Conservation (phyloP, 2,888 invertebrate genomes). For the Plagiodera versicolora region DNA sequence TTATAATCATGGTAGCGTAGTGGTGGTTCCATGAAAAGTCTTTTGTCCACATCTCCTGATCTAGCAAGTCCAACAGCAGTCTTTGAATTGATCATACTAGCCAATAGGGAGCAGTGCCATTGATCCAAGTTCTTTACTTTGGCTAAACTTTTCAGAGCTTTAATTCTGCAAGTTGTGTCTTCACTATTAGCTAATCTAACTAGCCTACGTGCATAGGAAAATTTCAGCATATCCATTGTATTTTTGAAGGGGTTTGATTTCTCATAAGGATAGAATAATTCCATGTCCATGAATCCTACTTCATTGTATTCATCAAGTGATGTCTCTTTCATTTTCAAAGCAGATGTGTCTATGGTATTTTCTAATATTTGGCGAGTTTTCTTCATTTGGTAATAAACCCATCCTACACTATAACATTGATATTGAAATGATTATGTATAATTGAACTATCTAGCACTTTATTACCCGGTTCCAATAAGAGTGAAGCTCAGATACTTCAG, state of each 20-base stretch:
- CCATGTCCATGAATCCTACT: constrained; percentile 37
- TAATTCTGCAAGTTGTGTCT: constrained; percentile 62
- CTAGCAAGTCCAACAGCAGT: constrained; percentile 80
- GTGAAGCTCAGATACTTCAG: constrained; percentile 34
- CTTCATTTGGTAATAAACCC: constrained; percentile 47
- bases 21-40: constrained; percentile 76
- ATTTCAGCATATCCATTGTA: constrained; percentile 45
- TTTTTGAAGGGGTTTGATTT: constrained; percentile 30
- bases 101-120: constrained; percentile 62
- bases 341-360: constrained; percentile 49
- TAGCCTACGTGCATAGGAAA: constrained; percentile 62
- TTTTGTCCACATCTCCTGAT: constrained; percentile 66
- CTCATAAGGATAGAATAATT: constrained; percentile 31
- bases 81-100: constrained; percentile 75
- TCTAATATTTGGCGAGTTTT: constrained; percentile 45
- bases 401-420: constrained; percentile 41
- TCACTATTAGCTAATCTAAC: constrained; percentile 68
- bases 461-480: constrained; percentile 33
- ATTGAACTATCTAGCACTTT: not conserved
- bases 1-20: constrained; percentile 44
- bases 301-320: constrained; percentile 28
- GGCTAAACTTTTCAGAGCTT: constrained; percentile 68
- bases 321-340: constrained; percentile 44
- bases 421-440: constrained; percentile 10
- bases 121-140: constrained; percentile 63